These are phyloP conservation scores for Myiozetetes cayanensis DNA, from an alignment of 2,113 vertebrate species.

Conservation along the genomic window DNA sequence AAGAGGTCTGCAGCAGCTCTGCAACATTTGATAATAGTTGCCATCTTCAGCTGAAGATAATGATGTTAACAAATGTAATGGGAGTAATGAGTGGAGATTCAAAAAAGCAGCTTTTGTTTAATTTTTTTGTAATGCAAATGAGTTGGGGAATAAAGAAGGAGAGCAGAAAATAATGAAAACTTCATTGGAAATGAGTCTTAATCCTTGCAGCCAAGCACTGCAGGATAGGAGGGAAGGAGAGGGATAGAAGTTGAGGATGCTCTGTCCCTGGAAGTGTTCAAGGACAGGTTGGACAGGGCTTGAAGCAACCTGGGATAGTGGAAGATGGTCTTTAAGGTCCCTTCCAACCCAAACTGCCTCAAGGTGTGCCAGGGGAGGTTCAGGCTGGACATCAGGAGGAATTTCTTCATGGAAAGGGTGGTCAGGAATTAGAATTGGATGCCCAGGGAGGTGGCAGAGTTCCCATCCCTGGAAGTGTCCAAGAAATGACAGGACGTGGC, in stretches of 20 bases:
- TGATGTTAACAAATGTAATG: conserved; percentile 79
- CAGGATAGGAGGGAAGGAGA: conserved; percentile 3
- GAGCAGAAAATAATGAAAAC: conserved; percentile 48
- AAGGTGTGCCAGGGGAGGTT: background rate
- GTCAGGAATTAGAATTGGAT: background rate
- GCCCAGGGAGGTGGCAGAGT: background rate
- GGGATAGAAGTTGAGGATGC: background rate
- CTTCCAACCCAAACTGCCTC: background rate
- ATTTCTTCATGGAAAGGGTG: background rate
- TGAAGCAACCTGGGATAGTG: background rate
- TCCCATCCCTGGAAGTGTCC: background rate
- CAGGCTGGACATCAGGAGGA: background rate
- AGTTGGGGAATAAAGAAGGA: conserved; percentile 65
- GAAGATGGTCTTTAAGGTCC: background rate
- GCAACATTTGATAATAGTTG: conserved; percentile 73
- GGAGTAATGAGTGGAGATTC: conserved; percentile 78
- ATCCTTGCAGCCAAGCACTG: conserved; percentile 17
- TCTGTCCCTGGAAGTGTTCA: background rate
- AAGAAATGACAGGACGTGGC: background rate
- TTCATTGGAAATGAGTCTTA: conserved; percentile 70
- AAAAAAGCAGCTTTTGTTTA: conserved; percentile 78
- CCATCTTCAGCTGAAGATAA: conserved; percentile 75
- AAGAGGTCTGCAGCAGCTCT: conserved; percentile 68
- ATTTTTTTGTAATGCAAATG: conserved; percentile 82
- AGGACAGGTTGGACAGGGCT: background rate